Evolutionary conservation across 1,140 invertebrate genomes (phyloP).

Genomic region (Nephila pilipes): DNA sequence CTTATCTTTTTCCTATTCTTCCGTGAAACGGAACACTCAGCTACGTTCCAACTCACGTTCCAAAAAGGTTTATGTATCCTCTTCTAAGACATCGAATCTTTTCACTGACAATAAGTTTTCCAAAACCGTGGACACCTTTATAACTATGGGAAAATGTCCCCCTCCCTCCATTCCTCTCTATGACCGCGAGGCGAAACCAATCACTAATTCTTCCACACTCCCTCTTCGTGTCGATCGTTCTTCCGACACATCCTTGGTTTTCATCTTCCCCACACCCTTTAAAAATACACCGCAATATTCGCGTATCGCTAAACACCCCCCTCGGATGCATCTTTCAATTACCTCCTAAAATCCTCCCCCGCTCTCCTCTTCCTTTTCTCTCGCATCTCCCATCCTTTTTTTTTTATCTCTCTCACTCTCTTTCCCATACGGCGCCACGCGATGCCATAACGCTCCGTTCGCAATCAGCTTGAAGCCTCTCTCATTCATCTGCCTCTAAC

Average conservation of each 20-base stretch:
- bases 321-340: constrained; percentile 64
- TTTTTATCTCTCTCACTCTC: background rate
- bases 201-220: background rate
- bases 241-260: background rate
- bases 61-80: background rate
- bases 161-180: background rate
- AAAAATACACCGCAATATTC: constrained; percentile 18
- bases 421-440: constrained; percentile 7
- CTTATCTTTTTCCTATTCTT: too few species aligned
- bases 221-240: background rate
- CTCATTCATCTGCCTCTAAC: constrained; percentile 57
- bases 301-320: constrained; percentile 38
- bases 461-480: constrained; percentile 62
- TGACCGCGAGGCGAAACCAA: constrained; percentile 9
- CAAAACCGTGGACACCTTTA: constrained; percentile 10
- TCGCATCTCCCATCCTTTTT: too few species aligned
- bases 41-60: background rate
- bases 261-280: background rate
- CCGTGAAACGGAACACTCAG: background rate
- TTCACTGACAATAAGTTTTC: background rate
- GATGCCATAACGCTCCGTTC: constrained; percentile 17
- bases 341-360: constrained; percentile 31
- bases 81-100: background rate
- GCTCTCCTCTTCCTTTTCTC: background rate
- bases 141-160: background rate